phyloP scores from a whole-genome alignment of 2,888 invertebrate genomes.

The Cylloceria caligata region DNA sequence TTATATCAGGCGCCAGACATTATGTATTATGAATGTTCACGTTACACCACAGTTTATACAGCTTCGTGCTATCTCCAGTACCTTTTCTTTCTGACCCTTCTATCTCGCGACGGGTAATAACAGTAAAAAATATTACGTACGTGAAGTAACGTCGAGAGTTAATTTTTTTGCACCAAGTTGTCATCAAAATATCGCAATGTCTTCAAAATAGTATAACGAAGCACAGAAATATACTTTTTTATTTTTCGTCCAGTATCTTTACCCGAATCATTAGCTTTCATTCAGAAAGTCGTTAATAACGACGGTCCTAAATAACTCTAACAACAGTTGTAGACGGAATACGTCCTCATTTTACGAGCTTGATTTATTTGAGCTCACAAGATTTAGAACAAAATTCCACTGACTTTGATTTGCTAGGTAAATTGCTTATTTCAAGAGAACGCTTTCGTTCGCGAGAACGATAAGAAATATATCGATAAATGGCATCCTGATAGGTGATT shows the following conservation, averaged over 20 bases:
- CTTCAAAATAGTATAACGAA: not conserved
- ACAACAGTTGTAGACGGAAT: not conserved
- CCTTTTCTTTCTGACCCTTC: not conserved
- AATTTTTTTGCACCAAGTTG: not conserved
- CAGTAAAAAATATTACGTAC: not conserved
- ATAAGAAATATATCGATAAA: conserved; percentile 14
- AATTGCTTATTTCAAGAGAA: not conserved
- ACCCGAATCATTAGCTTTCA: no score
- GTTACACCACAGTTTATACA: conserved; percentile 12
- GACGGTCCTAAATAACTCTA: not conserved
- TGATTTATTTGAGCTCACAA: not conserved
- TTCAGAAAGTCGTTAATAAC: not conserved
- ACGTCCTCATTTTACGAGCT: not conserved
- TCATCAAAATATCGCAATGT: not conserved
- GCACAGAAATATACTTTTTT: not conserved
- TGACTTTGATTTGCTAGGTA: not conserved
- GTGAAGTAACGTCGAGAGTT: not conserved
- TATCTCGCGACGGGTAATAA: not conserved
- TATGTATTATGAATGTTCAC: conserved; percentile 50
- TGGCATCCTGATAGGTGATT: conserved; percentile 44
- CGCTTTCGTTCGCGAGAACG: not conserved
- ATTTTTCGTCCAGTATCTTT: not conserved
- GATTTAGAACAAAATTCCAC: not conserved
- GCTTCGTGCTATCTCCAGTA: not conserved
- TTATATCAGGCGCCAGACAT: conserved; percentile 47